phyloP scores from a whole-genome alignment of 1,140 invertebrate genomes.

The Zelostemma sp. region DNA sequence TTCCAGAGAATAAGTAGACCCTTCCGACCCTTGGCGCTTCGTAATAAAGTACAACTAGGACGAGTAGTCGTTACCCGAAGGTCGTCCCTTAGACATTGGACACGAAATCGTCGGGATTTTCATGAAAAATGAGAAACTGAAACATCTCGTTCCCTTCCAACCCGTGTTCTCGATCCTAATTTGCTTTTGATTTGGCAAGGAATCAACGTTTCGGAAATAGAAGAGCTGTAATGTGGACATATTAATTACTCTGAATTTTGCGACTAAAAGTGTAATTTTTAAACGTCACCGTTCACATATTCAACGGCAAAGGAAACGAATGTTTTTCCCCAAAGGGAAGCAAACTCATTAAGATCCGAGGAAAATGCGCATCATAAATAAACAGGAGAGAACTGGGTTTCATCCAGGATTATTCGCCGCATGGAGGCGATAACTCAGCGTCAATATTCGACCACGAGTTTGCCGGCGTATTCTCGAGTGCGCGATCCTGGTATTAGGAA shows the following conservation, averaged over 20 bases:
- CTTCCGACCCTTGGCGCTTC: conserved; percentile 21
- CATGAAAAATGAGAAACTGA: conserved; percentile 28
- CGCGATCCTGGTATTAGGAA: conserved; percentile 48
- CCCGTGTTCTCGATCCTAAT: conserved; percentile 6
- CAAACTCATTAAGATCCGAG: background rate
- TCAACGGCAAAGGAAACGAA: too few relatives aligned
- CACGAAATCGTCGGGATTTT: conserved; percentile 26
- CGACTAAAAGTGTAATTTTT: too few relatives aligned
- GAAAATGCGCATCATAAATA: background rate
- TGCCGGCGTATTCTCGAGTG: conserved; percentile 18
- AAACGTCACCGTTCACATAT: too few relatives aligned
- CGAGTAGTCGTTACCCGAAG: conserved; percentile 27
- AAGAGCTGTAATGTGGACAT: too few relatives aligned
- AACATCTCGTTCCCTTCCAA: conserved; percentile 10
- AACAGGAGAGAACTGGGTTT: background rate
- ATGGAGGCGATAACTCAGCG: background rate
- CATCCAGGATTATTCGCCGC: conserved; percentile 12
- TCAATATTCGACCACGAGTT: conserved; percentile 18
- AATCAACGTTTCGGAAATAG: background rate
- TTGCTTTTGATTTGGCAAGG: background rate
- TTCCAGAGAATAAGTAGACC: conserved; percentile 39
- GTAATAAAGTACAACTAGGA: conserved; percentile 41
- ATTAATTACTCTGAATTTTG: too few relatives aligned
- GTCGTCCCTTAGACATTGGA: conserved; percentile 23
- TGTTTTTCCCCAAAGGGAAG: too few relatives aligned